These are phyloP conservation scores for Thrips palmi DNA, from an alignment of 1,140 invertebrate genomes.

Conservation along the genomic window DNA sequence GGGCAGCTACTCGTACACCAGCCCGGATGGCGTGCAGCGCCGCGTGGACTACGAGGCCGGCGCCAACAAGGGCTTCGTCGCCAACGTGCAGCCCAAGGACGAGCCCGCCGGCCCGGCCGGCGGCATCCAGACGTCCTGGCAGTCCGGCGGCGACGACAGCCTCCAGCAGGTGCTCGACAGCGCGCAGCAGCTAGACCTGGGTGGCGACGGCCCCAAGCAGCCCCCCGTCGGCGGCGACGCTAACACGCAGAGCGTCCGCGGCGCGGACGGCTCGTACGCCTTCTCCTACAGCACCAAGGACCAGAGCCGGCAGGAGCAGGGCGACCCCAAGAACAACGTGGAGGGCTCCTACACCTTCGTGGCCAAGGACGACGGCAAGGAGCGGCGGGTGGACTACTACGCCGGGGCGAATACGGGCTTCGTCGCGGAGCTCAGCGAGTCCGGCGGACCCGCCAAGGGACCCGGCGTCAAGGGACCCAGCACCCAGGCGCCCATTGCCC, in stretches of 20 bases:
- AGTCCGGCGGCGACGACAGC: too few relatives aligned
- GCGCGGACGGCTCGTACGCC: slow-evolving; percentile 17
- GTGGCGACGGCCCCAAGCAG: slow-evolving; percentile 11
- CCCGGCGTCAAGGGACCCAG: too few relatives aligned
- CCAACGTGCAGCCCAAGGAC: too few relatives aligned
- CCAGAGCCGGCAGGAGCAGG: slow-evolving; percentile 46
- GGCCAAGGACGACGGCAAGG: slow-evolving; percentile 12
- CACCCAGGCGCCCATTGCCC: too few relatives aligned
- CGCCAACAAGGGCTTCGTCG: slow-evolving; percentile 14
- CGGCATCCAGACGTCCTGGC: too few relatives aligned
- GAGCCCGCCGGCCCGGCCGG: too few relatives aligned
- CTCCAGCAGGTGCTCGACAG: too few relatives aligned
- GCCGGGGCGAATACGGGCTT: slow-evolving; percentile 17
- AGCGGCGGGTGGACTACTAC: slow-evolving; percentile 15
- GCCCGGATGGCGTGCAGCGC: slow-evolving; percentile 13
- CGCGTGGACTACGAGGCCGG: slow-evolving; percentile 16
- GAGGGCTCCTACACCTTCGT: slow-evolving; percentile 46
- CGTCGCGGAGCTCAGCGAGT: slow-evolving; percentile 12
- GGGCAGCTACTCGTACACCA: slow-evolving; percentile 16
- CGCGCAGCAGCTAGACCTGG: slow-evolving; percentile 10
- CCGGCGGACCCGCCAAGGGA: too few relatives aligned
- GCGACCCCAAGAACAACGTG: slow-evolving; percentile 43
- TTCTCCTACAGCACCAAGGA: slow-evolving; percentile 25
- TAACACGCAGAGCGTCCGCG: slow-evolving; percentile 13
- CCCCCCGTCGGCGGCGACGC: slow-evolving; percentile 11